These are phyloP conservation scores for Rhinopomastus cyanomelas DNA, from an alignment of 2,113 vertebrate species.

Conservation along the genomic window DNA sequence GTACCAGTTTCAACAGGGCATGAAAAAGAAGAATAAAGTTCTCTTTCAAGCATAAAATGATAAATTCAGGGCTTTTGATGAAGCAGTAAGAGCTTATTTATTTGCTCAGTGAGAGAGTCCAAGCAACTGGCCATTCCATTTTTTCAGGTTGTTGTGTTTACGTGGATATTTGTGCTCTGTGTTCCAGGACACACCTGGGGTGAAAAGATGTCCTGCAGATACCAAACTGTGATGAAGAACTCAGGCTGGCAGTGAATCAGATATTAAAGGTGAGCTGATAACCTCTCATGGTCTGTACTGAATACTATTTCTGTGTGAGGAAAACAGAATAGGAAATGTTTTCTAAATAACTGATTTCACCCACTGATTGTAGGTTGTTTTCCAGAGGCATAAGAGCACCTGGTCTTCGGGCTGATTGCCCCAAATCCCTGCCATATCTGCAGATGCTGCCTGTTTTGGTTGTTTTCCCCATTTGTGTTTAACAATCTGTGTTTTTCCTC, in stretches of 20 bases:
- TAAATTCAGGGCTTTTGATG: background rate
- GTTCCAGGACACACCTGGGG: background rate
- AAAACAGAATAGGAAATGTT: background rate
- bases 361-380: background rate
- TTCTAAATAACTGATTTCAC: background rate
- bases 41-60: background rate
- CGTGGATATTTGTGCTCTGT: background rate
- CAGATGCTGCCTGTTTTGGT: background rate
- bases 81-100: background rate
- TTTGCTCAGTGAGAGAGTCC: background rate
- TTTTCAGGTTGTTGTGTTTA: background rate
- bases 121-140: background rate
- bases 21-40: background rate
- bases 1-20: background rate
- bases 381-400: background rate
- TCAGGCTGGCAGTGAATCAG: background rate
- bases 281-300: background rate
- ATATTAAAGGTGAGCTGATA: background rate
- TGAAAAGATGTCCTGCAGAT: background rate
- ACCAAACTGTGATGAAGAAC: background rate
- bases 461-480: background rate
- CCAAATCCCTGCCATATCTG: background rate
- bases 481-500: background rate
- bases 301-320: background rate
- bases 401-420: background rate